A percentile compares a stretch with the other conserved stretches of the same genome.
Evolutionary conservation across 2,113 vertebrate species (phyloP).

Genomic region (Lynx canadensis): DNA sequence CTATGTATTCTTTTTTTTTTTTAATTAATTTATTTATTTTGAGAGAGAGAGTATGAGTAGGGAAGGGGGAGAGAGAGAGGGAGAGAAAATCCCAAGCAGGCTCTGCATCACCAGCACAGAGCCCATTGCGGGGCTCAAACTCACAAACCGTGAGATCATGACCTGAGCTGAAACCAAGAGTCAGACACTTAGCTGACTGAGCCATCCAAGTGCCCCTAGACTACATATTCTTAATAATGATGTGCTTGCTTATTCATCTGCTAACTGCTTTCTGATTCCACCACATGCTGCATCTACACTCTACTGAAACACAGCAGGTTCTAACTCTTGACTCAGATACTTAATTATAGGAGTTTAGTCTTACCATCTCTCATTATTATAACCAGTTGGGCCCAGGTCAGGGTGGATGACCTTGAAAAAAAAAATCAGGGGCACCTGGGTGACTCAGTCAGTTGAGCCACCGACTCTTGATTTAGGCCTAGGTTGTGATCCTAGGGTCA

Average conservation of each 20-base stretch:
- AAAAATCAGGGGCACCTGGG: background rate
- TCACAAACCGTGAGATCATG: no score
- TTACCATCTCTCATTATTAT: constrained; percentile 4
- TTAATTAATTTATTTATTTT: no score
- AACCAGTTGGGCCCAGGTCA: background rate
- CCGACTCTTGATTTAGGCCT: background rate
- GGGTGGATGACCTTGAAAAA: background rate
- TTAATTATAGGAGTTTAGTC: background rate
- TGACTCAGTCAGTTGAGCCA: background rate
- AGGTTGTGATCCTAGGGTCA: no score
- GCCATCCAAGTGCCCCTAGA: background rate
- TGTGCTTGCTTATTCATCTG: background rate
- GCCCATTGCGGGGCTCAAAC: no score
- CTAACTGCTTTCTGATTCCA: background rate
- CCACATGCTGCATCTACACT: background rate
- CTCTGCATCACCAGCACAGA: no score
- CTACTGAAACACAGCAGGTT: background rate
- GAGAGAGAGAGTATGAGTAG: no score
- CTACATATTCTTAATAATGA: background rate
- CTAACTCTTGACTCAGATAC: background rate
- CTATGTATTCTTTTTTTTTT: no score
- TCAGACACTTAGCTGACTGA: no score
- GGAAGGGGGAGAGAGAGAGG: no score
- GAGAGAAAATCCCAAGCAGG: no score
- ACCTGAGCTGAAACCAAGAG: no score